phyloP scores from a whole-genome alignment of 2,888 invertebrate genomes.

The Drosophila neonasuta region DNA sequence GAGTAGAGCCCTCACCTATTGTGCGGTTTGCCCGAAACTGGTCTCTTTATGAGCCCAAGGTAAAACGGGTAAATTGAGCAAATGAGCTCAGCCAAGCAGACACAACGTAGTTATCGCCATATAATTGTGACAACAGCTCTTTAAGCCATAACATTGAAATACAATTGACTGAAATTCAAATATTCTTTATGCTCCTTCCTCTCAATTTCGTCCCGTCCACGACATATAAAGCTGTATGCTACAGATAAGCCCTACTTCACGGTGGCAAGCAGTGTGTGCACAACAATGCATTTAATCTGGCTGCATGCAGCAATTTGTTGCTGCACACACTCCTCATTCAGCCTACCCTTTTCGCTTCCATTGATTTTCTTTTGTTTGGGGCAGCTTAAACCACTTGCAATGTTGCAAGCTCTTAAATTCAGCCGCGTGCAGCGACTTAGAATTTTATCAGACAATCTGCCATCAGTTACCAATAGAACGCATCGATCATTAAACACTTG shows the following conservation, averaged over 20 bases:
- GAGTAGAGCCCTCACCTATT: conserved; percentile 6
- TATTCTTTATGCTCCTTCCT: background rate
- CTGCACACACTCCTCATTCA: background rate
- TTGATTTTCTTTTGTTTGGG: conserved; percentile 24
- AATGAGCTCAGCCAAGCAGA: conserved; percentile 15
- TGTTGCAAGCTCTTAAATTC: conserved; percentile 21
- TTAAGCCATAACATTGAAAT: conserved; percentile 4
- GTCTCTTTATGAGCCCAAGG: conserved; percentile 27
- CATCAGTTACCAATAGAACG: conserved; percentile 20
- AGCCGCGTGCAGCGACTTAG: conserved; percentile 17
- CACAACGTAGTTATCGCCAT: background rate
- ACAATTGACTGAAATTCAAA: background rate
- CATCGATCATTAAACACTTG: conserved; percentile 32
- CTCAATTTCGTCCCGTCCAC: no score
- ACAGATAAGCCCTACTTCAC: conserved; percentile 12
- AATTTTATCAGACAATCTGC: conserved; percentile 6
- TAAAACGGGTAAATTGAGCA: conserved; percentile 30
- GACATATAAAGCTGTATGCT: conserved; percentile 11
- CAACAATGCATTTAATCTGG: conserved; percentile 21
- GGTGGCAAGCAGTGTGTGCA: background rate
- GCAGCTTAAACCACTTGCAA: conserved; percentile 16
- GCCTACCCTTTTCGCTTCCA: background rate
- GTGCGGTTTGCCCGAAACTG: conserved; percentile 25
- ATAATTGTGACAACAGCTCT: conserved; percentile 7
- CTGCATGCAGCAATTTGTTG: conserved; percentile 19